Conservation (phyloP, 2,113 vertebrate genomes). For the Cichladusa arquata region DNA sequence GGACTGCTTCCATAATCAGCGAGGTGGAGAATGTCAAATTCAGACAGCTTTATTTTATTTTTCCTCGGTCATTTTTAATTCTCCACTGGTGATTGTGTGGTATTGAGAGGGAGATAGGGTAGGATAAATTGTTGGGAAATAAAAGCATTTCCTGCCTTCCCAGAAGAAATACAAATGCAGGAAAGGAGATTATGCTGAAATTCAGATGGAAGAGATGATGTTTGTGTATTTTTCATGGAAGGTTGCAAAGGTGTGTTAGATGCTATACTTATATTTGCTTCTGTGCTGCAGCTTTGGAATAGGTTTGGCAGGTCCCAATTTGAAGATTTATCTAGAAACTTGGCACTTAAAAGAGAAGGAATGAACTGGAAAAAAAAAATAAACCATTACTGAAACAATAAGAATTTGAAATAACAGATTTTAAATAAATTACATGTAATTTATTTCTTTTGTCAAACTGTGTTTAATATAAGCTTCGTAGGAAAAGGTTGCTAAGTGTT, state of each 20-base stretch:
- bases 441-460: not conserved
- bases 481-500: not conserved
- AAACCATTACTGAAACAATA: not conserved
- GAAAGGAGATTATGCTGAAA: not conserved
- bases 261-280: not conserved
- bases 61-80: not conserved
- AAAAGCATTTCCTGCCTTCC: not conserved
- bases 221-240: slow-evolving; percentile 12
- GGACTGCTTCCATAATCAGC: not conserved
- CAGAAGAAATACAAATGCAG: not conserved
- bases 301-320: not conserved
- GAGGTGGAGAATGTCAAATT: not conserved
- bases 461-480: not conserved
- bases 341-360: not conserved
- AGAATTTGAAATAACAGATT: not conserved
- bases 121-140: not conserved
- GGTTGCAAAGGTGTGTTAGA: not conserved
- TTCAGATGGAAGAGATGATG: not conserved
- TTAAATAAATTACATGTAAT: not conserved
- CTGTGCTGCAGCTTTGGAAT: not conserved
- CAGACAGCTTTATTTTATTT: not conserved
- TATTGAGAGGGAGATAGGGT: not conserved
- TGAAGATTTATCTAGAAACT: not conserved
- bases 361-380: not conserved
- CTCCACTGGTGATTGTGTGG: not conserved